Evolutionary conservation across 2,113 vertebrate genomes (phyloP).

Genomic region (Hippocampus barbouri): DNA sequence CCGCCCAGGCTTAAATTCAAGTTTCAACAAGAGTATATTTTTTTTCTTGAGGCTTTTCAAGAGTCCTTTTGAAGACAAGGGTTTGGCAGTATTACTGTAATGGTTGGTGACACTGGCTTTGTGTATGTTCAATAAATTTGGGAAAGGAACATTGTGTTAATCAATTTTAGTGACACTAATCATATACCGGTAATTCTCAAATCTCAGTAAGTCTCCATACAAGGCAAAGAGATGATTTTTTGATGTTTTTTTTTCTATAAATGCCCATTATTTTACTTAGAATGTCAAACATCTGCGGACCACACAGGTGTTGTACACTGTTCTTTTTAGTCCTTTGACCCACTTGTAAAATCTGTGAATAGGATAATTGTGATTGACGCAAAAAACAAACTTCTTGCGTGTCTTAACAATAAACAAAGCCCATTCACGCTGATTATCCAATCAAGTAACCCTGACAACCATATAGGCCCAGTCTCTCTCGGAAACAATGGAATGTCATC

Average conservation of each 20-base stretch:
- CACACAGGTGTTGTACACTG: slow-evolving; percentile 17
- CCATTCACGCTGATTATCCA: slow-evolving; percentile 36
- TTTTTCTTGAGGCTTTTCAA: slow-evolving; percentile 25
- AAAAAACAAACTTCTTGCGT: slow-evolving; percentile 4
- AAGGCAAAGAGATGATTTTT: slow-evolving; percentile 46
- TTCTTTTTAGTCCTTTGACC: slow-evolving; percentile 47
- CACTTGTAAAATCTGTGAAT: slow-evolving; percentile 11
- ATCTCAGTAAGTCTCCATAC: slow-evolving; percentile 21
- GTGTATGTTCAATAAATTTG: slow-evolving; percentile 23
- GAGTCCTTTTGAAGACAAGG: slow-evolving; percentile 27
- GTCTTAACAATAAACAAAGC: slow-evolving; percentile 45
- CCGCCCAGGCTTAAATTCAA: slow-evolving; percentile 32
- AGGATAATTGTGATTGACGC: slow-evolving; percentile 19
- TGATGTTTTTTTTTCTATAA: slow-evolving; percentile 8
- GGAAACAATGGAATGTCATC: slow-evolving; percentile 29
- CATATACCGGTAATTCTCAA: slow-evolving; percentile 15
- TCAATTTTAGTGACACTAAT: slow-evolving; percentile 16
- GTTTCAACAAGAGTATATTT: slow-evolving; percentile 29
- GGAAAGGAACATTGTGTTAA: slow-evolving; percentile 19
- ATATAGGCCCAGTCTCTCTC: slow-evolving; percentile 28
- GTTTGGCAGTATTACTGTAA: slow-evolving; percentile 62
- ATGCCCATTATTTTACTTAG: slow-evolving; percentile 1
- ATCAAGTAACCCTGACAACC: slow-evolving; percentile 50
- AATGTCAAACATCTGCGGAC: slow-evolving; percentile 18
- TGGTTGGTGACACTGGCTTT: slow-evolving; percentile 43